Base-by-base conservation (phyloP, 2,888 invertebrate genomes). In the Hermaeophaga mercurialis region DNA sequence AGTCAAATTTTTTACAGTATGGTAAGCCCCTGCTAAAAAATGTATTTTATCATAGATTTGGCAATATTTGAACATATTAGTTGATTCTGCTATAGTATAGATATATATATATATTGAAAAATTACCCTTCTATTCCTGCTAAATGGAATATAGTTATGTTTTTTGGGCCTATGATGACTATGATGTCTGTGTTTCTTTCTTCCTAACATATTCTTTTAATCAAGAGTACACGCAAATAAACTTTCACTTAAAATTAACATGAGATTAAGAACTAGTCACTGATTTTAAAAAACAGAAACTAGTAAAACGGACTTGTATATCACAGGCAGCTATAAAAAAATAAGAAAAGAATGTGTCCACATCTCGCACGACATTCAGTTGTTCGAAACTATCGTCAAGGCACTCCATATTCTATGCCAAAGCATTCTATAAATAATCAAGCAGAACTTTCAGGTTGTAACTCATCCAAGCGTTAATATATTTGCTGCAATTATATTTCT, bases 381-480 rank as follows among this genome's bases (percentile, higher is more conserved):
- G 49, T 48, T 59, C 56, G 39, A 56, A 58, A 60, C 59, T 60
- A 60, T 60, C 58, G 61, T 56, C 62, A 64, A 64, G 59, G 56
- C 60, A 62, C 62, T 58, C 62, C 59, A 64, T 61, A 67, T 56
- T 47, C 61, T 66, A 68, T 69, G 71, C 72, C 72, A 73, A 71
- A 71, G 69, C 66, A 45, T 62, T 64, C 74, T 74, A 74, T 73
- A 74, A 73, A 74, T 74, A 74, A 69, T 62, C 57, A 48, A 54
- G 43, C 22, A 31, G 22, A 28, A 34, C 52, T 48, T 44, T 36
- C n/a, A 45, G 54, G 47, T 39, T 19, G 50, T 52, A 59, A 52
- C 47, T 52, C 39, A 46, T 56, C 52, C 39, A 18, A 28, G 36
- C 28, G 26, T 44, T 41, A 12, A 48, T 48, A 43, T n/a, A n/a